Evolutionary conservation across 2,888 invertebrate species (phyloP).

Genomic region (Amphipoea lucens): DNA sequence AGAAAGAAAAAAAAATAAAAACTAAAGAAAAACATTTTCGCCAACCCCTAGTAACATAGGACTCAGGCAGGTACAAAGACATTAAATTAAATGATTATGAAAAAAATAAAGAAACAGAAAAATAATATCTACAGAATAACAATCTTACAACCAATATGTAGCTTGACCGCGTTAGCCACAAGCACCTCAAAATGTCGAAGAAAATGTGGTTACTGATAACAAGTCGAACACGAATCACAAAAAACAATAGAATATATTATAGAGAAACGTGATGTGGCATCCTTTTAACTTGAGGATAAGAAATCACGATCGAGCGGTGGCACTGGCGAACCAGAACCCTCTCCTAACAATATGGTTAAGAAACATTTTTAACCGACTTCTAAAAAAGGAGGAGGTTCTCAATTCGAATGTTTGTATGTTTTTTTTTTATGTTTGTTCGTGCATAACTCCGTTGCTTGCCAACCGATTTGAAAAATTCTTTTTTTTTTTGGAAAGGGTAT

Average conservation of each 20-base stretch:
- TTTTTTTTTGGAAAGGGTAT: no score
- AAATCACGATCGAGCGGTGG: slow-evolving; percentile 13
- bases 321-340: not conserved
- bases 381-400: no score
- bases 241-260: not conserved
- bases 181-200: not conserved
- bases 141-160: not conserved
- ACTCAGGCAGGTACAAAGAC: not conserved
- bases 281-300: slow-evolving; percentile 5
- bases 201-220: not conserved
- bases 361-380: no score
- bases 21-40: no score
- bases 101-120: not conserved
- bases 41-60: no score
- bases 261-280: slow-evolving; percentile 35
- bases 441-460: no score
- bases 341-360: not conserved
- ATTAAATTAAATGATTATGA: not conserved
- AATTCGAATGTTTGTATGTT: no score
- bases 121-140: not conserved
- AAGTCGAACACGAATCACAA: not conserved
- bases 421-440: no score
- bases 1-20: no score
- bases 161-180: no score
- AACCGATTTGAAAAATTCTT: no score